Conservation (phyloP, 2,888 invertebrate genomes). For the Ormyrus thymus region DNA sequence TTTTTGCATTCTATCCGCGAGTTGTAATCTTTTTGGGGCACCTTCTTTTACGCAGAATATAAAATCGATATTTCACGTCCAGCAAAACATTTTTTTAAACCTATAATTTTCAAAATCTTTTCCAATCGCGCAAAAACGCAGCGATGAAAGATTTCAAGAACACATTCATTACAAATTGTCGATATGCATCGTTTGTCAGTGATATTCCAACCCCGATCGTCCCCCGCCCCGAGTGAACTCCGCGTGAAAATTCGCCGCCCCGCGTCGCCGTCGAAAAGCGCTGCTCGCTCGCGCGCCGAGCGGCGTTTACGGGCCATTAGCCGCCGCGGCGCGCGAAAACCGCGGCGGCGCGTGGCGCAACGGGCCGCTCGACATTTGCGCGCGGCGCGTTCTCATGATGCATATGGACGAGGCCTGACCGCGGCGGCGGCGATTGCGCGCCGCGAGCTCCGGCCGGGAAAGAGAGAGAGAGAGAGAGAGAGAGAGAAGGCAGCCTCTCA, state of each 20-base stretch:
- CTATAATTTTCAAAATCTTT: too few species aligned
- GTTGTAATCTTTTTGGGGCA: too few species aligned
- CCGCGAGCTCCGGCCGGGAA: not conserved
- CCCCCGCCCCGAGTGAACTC: not conserved
- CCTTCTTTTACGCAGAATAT: too few species aligned
- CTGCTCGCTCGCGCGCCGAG: not conserved
- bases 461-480: conserved; percentile 33
- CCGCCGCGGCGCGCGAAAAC: conserved; percentile 10
- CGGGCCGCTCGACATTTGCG: conserved; percentile 1
- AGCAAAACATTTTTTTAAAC: too few species aligned
- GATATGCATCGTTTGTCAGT: too few species aligned
- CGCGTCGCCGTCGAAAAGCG: conserved; percentile 1
- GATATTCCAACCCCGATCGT: too few species aligned
- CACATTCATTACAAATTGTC: too few species aligned
- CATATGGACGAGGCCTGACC: conserved; percentile 10
- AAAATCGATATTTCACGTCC: too few species aligned
- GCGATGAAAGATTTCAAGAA: too few species aligned
- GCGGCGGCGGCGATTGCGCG: not conserved
- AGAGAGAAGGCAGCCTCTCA: conserved; percentile 40
- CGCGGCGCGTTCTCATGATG: conserved; percentile 17
- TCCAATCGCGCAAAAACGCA: too few species aligned
- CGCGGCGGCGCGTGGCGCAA: conserved; percentile 1
- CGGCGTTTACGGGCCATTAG: conserved; percentile 28
- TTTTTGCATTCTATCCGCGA: too few species aligned
- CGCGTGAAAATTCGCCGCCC: not conserved